phyloP scores from a whole-genome alignment of 2,113 vertebrate species.

The Podiceps cristatus region DNA sequence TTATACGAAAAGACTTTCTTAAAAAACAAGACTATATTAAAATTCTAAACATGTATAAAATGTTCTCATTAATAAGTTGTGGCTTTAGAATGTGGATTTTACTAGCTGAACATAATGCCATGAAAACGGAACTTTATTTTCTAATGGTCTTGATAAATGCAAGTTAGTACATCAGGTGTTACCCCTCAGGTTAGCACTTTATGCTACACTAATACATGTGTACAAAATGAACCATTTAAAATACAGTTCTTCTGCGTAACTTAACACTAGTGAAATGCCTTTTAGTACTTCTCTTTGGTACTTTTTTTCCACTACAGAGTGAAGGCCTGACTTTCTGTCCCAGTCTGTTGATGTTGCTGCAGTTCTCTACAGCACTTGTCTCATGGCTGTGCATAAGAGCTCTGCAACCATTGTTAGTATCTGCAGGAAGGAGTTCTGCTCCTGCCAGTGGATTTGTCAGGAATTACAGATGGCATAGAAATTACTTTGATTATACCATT shows the following conservation, averaged over 20 bases:
- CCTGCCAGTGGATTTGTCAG: slow-evolving; percentile 23
- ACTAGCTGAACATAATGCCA: neutral
- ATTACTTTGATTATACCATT: slow-evolving; percentile 47
- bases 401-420: neutral
- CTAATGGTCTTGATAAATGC: neutral
- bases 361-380: neutral
- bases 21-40: neutral
- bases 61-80: neutral
- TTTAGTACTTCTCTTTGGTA: neutral
- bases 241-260: neutral
- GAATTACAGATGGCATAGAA: slow-evolving; percentile 40
- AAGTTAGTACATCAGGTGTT: neutral
- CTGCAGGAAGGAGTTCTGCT: neutral
- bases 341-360: neutral
- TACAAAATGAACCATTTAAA: neutral
- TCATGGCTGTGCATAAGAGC: neutral
- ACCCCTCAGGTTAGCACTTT: neutral
- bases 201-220: neutral
- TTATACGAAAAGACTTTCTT: neutral
- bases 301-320: neutral
- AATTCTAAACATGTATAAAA: neutral
- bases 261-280: neutral
- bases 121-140: slow-evolving; percentile 15
- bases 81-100: neutral
- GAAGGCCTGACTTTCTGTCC: neutral